Evolutionary conservation across 2,888 invertebrate genomes (phyloP), one percentile per base, ranked within the genome.

Genomic region (Platypus cylindrus): DNA sequence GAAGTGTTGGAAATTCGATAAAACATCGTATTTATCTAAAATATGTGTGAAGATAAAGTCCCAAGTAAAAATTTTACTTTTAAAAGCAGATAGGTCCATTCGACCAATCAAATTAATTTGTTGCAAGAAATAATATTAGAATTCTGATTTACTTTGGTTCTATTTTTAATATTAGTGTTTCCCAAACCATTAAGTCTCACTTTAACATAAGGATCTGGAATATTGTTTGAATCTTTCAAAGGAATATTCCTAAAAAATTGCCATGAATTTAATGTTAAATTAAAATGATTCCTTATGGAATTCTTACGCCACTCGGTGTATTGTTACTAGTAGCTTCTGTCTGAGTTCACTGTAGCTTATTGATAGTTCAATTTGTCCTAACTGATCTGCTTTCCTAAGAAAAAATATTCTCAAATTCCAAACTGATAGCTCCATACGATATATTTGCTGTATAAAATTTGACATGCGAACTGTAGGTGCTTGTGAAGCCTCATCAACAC

Each of bases 181-280:
- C 80, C 73, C 31, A 80, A 79, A 0, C 86, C 84, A 38, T 82
- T 64, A 45, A 87, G 63, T 55, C 86, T 84, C 17, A 89, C 57
- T 57, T 87, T 89, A 1, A 89, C 86, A 56, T 87, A 89, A 0
- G 89, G 86, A 64, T 89, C 87, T 1, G 87, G 89, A 53, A 86
- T 77, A 56, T 82, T 82, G 45, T 70, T 70, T 1, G 82, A 78
- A 56, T 86, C 84, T 49, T 81, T 82, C 23, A 77, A 60, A 0
- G 85, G 84, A 50, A 86, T 70, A 60, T 84, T 78, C 51, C 81
- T 82, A 54, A 31, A 58, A 59, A 20, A 20, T 20, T 20, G 20
- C 20, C 5, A 7, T 20, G 5, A 20, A 20, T 7, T 20, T 7
- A 20, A 20, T 20, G 9, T 5, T 5, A 20, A 7, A 20, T 9